Evolutionary conservation across 2,888 invertebrate species (phyloP).

Genomic region (Tolmerus cingulatus): DNA sequence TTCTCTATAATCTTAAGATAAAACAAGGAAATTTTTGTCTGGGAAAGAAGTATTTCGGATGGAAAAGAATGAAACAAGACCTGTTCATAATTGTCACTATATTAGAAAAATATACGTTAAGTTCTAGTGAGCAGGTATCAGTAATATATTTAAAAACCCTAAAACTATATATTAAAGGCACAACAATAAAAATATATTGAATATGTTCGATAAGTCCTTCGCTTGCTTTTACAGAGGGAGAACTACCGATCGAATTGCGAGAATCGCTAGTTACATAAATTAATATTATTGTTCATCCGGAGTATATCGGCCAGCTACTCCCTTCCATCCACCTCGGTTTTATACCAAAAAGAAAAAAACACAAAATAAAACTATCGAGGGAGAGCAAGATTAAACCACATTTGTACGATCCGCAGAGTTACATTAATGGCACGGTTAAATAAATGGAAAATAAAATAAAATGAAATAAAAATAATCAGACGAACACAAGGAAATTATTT

Average conservation of each 20-base stretch:
- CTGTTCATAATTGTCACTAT: background rate
- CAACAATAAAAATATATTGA: constrained; percentile 31
- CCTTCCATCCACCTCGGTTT: background rate
- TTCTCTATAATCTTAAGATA: background rate
- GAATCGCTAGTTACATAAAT: background rate
- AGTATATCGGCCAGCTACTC: background rate
- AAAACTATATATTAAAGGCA: constrained; percentile 31
- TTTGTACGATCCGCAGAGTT: constrained; percentile 35
- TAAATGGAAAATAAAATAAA: background rate
- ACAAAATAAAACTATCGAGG: background rate
- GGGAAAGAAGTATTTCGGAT: background rate
- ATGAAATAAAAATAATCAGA: constrained; percentile 14
- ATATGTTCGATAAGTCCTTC: background rate
- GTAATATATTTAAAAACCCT: constrained; percentile 21
- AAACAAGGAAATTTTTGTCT: background rate
- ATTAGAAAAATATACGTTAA: constrained; percentile 26
- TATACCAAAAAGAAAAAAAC: background rate
- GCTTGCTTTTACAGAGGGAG: background rate
- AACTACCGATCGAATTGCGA: background rate
- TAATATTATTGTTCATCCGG: background rate
- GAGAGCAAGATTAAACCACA: constrained; percentile 5
- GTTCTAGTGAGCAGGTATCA: constrained; percentile 34
- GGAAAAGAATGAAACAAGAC: background rate
- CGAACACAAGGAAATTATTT: constrained; percentile 17
- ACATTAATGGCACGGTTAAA: constrained; percentile 33